Conservation (phyloP, 2,888 invertebrate genomes). For the Syritta pipiens region DNA sequence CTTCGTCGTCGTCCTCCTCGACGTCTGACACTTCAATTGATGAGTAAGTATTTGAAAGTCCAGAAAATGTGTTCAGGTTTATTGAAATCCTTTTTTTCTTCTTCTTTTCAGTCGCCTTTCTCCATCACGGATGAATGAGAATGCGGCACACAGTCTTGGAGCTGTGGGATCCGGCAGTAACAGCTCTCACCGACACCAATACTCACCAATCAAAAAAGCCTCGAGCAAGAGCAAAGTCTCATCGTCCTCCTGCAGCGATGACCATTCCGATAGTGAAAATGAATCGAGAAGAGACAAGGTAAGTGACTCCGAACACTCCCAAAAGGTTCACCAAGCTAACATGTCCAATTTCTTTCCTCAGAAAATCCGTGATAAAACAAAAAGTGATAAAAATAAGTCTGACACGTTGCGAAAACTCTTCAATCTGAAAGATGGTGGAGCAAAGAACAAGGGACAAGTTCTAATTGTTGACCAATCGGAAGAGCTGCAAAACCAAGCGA, state of each 20-base stretch:
- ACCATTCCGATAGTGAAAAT: conserved; percentile 73
- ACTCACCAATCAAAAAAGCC: conserved; percentile 71
- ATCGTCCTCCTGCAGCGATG: conserved; percentile 65
- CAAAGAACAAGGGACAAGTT: conserved; percentile 86
- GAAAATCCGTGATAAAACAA: conserved; percentile 77
- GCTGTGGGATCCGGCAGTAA: conserved; percentile 59
- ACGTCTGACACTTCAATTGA: conserved; percentile 70
- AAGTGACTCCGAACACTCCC: neutral
- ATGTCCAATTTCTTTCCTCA: conserved; percentile 31
- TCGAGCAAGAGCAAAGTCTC: conserved; percentile 72
- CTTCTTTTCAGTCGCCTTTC: conserved; percentile 56
- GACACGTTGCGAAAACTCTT: conserved; percentile 85
- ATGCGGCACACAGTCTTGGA: conserved; percentile 36
- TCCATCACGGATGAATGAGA: conserved; percentile 57
- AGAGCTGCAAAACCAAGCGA: conserved; percentile 76
- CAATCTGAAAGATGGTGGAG: conserved; percentile 86
- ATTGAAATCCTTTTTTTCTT: neutral
- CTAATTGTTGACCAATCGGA: conserved; percentile 84
- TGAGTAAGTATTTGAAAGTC: conserved; percentile 41
- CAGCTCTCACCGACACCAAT: conserved; percentile 70
- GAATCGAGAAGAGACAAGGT: conserved; percentile 72
- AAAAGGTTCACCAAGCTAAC: neutral
- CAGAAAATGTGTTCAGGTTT: too few relatives aligned
- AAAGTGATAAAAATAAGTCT: conserved; percentile 85
- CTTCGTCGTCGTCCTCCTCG: conserved; percentile 70